phyloP scores from a whole-genome alignment of 92 coral and sea anemone species.

The Pocillopora meandrina region DNA sequence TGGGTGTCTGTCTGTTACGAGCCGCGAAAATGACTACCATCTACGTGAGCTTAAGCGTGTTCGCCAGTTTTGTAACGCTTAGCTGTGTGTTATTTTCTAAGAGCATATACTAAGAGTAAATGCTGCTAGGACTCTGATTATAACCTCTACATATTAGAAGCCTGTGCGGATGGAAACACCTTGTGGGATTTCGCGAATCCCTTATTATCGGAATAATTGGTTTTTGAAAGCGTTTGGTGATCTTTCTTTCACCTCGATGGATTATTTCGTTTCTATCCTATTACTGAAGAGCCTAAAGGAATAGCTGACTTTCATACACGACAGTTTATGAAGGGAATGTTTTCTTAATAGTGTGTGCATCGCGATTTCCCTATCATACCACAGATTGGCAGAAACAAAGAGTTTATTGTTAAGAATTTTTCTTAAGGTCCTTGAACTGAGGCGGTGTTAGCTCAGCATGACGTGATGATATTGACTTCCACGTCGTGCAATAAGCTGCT shows the following conservation, averaged over 20 bases:
- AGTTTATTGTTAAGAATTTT: conserved; percentile 21
- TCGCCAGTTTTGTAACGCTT: not conserved
- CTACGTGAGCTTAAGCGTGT: conserved; percentile 29
- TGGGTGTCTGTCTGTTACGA: conserved; percentile 17
- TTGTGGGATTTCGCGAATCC: conserved; percentile 34
- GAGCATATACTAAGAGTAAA: conserved; percentile 5
- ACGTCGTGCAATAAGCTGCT: not conserved
- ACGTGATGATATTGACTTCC: not conserved
- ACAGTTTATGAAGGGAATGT: conserved; percentile 26
- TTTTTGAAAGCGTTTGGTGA: conserved; percentile 36
- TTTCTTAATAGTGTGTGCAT: conserved; percentile 5
- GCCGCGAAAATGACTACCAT: conserved; percentile 20
- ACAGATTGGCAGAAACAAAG: conserved; percentile 12
- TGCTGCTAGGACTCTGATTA: not conserved
- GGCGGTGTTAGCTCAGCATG: conserved; percentile 40
- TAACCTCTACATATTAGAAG: conserved; percentile 2
- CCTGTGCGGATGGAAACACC: conserved; percentile 8
- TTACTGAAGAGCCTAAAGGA: conserved; percentile 37
- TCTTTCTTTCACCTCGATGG: conserved; percentile 36
- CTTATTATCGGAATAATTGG: conserved; percentile 46
- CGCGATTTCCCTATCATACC: conserved; percentile 11
- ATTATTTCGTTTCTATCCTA: conserved; percentile 41
- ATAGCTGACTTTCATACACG: conserved; percentile 15
- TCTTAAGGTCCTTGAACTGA: not conserved
- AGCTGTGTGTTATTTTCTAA: conserved; percentile 6